phyloP scores from a whole-genome alignment of 2,888 invertebrate genomes.

The Platypus cylindrus region DNA sequence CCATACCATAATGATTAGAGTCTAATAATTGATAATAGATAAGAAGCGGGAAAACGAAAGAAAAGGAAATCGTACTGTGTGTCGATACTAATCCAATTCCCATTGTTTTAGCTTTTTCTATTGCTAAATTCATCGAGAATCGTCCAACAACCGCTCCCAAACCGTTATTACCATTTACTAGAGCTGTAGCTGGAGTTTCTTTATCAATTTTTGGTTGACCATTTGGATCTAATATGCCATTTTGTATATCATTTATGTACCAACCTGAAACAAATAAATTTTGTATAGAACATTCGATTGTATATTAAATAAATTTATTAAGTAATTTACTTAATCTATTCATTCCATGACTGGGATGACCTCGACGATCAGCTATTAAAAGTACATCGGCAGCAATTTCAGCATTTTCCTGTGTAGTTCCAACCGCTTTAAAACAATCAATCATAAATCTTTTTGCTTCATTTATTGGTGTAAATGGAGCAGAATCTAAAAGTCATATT shows the following conservation, averaged over 20 bases:
- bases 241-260: slow-evolving; percentile 49
- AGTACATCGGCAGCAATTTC: slow-evolving; percentile 53
- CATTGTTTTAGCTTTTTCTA: slow-evolving; percentile 50
- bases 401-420: slow-evolving; percentile 48
- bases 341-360: slow-evolving; percentile 61
- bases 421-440: slow-evolving; percentile 52
- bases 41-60: background rate
- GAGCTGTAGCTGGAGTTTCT: slow-evolving; percentile 40
- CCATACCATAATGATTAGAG: slow-evolving; percentile 47
- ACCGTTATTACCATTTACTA: slow-evolving; percentile 55
- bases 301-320: too few species aligned
- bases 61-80: slow-evolving; percentile 37
- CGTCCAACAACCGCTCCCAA: slow-evolving; percentile 54
- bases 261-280: background rate
- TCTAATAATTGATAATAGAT: slow-evolving; percentile 6
- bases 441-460: slow-evolving; percentile 46
- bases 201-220: slow-evolving; percentile 44
- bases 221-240: slow-evolving; percentile 36
- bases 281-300: background rate
- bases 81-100: slow-evolving; percentile 57
- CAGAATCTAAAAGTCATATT: too few species aligned
- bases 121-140: slow-evolving; percentile 50
- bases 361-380: slow-evolving; percentile 54
- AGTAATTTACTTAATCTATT: slow-evolving; percentile 42
- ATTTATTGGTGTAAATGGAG: slow-evolving; percentile 27